These are phyloP conservation scores for Diadegma fenestrale DNA, from an alignment of 2,888 invertebrate genomes.

Conservation along the genomic window DNA sequence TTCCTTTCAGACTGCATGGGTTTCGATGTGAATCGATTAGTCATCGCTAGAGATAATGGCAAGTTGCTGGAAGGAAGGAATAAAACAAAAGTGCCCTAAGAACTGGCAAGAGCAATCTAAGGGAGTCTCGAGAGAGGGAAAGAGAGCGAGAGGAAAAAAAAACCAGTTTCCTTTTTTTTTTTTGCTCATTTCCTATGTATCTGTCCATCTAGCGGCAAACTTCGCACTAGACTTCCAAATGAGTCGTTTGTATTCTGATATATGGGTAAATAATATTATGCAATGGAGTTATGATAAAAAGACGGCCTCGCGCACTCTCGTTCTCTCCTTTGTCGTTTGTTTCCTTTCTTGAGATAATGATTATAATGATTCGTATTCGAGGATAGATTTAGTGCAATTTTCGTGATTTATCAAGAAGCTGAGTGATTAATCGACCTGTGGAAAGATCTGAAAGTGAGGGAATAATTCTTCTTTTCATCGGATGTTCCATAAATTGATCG, in stretches of 20 bases:
- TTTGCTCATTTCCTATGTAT: conserved; percentile 16
- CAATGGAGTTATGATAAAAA: conserved; percentile 56
- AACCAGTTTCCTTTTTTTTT: conserved; percentile 18
- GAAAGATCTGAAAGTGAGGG: not conserved
- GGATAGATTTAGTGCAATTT: not conserved
- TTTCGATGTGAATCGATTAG: conserved; percentile 62
- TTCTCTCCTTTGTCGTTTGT: not conserved
- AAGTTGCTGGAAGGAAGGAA: conserved; percentile 22
- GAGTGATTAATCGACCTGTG: not conserved
- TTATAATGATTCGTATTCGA: not conserved
- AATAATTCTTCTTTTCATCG: not conserved
- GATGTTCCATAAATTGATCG: not conserved
- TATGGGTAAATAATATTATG: conserved; percentile 66
- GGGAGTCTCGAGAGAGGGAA: not conserved
- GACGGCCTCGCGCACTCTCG: conserved; percentile 35
- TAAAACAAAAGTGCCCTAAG: conserved; percentile 13
- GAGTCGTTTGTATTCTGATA: conserved; percentile 66
- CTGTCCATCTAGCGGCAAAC: conserved; percentile 43
- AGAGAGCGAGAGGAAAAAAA: conserved; percentile 12
- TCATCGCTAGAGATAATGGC: conserved; percentile 42
- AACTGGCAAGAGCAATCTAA: conserved; percentile 30
- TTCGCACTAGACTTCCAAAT: conserved; percentile 55
- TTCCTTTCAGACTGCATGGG: conserved; percentile 30
- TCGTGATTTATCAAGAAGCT: not conserved
- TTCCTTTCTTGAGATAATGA: not conserved